A percentile compares a stretch with the other conserved stretches of the same genome.
Evolutionary conservation across 1,140 invertebrate genomes (phyloP).

Genomic region (Sminthurides bifidus): DNA sequence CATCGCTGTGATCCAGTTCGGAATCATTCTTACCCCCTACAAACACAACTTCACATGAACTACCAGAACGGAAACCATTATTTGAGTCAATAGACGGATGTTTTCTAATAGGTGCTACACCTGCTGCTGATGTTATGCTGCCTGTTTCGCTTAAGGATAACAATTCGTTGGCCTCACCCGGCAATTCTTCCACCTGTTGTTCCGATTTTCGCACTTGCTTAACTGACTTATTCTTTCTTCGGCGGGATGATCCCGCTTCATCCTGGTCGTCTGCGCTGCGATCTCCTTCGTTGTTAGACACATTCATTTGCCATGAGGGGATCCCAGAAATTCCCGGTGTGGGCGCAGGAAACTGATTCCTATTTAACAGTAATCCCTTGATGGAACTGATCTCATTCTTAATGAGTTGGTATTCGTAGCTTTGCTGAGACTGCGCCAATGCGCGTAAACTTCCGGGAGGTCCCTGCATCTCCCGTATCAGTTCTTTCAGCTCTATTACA

Average conservation of each 20-base stretch:
- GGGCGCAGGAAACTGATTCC: slow-evolving; percentile 25
- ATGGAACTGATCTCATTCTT: slow-evolving; percentile 22
- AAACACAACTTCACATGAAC: slow-evolving; percentile 31
- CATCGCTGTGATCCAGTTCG: slow-evolving; percentile 20
- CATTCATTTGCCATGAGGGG: slow-evolving; percentile 28
- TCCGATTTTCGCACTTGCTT: background rate
- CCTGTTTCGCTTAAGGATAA: background rate
- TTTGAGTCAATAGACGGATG: slow-evolving; percentile 28
- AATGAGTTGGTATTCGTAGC: slow-evolving; percentile 23
- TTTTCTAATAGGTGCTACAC: slow-evolving; percentile 9
- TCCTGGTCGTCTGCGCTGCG: slow-evolving; percentile 11
- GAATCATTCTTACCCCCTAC: slow-evolving; percentile 21
- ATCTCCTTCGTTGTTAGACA: slow-evolving; percentile 12
- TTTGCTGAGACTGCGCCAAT: background rate
- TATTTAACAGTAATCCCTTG: slow-evolving; percentile 21
- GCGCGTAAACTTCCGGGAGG: background rate
- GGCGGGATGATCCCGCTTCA: slow-evolving; percentile 8
- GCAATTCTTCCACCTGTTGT: background rate
- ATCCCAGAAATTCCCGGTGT: slow-evolving; percentile 23
- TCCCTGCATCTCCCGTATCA: slow-evolving; percentile 12
- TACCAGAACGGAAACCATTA: slow-evolving; percentile 27
- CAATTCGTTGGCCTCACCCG: background rate
- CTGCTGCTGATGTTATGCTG: background rate
- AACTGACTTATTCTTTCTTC: slow-evolving; percentile 1
- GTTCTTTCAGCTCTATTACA: slow-evolving; percentile 21